Evolutionary conservation across 2,113 vertebrate species (phyloP), one percentile per base, ranked within the genome.

Genomic region (Gobius niger): DNA sequence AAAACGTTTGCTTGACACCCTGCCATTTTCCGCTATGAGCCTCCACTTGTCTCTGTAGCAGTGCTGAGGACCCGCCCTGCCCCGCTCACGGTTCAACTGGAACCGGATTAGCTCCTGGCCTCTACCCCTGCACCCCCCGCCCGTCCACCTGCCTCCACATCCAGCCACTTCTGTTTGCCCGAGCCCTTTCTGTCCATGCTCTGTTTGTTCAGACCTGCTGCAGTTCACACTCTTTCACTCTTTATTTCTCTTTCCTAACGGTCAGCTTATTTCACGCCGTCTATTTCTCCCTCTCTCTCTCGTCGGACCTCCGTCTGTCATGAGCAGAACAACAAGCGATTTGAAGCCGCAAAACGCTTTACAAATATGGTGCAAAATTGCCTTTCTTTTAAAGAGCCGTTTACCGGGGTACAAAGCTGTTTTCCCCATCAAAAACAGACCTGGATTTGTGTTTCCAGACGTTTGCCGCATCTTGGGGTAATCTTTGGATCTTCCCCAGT

Each of bases 121-220:
- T 73, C 57, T 77, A 63, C 68, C 54, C 66, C 5, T 63, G 47
- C 24, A 3, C 24, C 24, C 24, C 24, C 24, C 24, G 51, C 15
- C 42, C 63, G 52, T 66, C 64, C 50, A n/a, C 51, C 42, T 62
- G 65, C 64, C 73, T 62, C 73, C 49, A n/a, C 51, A 67, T 51
- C 40, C 11, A 77, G 71, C 71, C 81, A 81, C 84, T 80, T 87
- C 80, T 80, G 72, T 64, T 75, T 76, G 67, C 75, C 70, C 77
- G 78, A 56, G 73, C 50, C 10, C 73, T 85, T 82, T 70, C 1
- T 83, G 76, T 53, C 10, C 19, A 9, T 7, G 51, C 15, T 18
- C 2, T 86, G 81, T 87, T 89, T 84, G 86, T 87, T 86, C 79
- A 78, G 75, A 84, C 65, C 82, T 73, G 67, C 72, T 79, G 77